Conservation (phyloP, 2,888 invertebrate genomes). For the Meganola albula region DNA sequence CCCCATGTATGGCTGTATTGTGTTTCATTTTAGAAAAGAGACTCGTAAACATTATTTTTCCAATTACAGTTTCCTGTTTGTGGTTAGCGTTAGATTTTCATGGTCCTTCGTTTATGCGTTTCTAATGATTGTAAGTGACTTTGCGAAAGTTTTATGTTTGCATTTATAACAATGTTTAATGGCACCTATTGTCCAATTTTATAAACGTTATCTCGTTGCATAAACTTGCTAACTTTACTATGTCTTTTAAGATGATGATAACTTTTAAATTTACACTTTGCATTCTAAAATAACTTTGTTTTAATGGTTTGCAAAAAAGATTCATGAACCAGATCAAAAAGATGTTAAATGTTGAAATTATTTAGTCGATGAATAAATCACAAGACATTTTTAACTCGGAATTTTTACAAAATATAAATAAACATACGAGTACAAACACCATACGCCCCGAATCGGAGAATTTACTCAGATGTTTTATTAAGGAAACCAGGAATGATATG, state of each 20-base stretch:
- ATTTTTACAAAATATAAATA: constrained; percentile 33
- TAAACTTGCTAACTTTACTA: no score
- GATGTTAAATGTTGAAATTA: constrained; percentile 8
- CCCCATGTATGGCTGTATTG: constrained; percentile 4
- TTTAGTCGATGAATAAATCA: constrained; percentile 16
- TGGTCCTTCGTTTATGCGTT: constrained; percentile 12
- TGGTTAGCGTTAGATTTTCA: constrained; percentile 11
- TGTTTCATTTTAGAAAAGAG: constrained; percentile 14
- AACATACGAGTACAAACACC: constrained; percentile 26
- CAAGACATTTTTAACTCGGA: constrained; percentile 15
- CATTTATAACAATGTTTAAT: background rate
- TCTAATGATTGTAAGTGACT: background rate
- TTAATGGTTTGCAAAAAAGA: no score
- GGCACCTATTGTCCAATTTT: background rate
- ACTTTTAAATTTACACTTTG: no score
- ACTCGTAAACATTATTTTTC: constrained; percentile 17
- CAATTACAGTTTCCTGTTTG: constrained; percentile 26
- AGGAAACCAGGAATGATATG: constrained; percentile 47
- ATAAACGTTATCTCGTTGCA: no score
- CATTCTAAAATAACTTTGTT: no score
- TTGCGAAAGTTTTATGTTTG: background rate
- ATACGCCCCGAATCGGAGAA: constrained; percentile 30
- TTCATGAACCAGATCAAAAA: no score
- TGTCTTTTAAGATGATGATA: no score
- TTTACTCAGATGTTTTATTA: constrained; percentile 44